phyloP scores from a whole-genome alignment of 2,888 invertebrate genomes.

The Lasioglossum leucozonium region DNA sequence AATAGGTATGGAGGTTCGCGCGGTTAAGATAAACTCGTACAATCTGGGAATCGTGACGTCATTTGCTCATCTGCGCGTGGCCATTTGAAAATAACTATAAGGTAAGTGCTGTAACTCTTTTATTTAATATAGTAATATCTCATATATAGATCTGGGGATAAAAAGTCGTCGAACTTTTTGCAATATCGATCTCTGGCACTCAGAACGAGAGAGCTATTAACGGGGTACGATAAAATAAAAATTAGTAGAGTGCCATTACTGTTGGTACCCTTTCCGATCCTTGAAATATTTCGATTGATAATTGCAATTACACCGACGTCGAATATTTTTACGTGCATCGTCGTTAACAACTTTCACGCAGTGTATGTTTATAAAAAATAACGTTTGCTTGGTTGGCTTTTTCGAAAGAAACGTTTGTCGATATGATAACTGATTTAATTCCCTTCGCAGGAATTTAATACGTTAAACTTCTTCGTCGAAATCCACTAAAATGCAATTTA shows the following conservation, averaged over 20 bases:
- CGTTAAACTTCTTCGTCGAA: not conserved
- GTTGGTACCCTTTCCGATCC: not conserved
- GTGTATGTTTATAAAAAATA: not conserved
- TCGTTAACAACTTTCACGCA: not conserved
- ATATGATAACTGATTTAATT: not conserved
- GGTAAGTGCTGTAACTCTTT: not conserved
- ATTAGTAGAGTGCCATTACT: not conserved
- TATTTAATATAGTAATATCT: not conserved
- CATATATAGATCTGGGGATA: not conserved
- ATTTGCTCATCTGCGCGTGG: not conserved
- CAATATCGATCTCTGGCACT: not conserved
- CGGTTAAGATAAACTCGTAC: not conserved
- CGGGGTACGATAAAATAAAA: not conserved
- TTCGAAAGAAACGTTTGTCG: not conserved
- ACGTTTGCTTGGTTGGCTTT: not conserved
- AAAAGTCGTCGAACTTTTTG: no score
- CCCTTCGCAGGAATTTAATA: not conserved
- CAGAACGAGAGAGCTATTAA: not conserved
- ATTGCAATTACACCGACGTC: no score
- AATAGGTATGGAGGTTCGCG: not conserved
- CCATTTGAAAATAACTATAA: not conserved
- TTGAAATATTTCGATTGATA: not conserved
- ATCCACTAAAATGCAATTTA: not conserved
- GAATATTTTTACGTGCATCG: not conserved
- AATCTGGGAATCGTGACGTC: not conserved